Evolutionary conservation across 1,140 invertebrate species (phyloP).

Genomic region (Ylistrum balloti): DNA sequence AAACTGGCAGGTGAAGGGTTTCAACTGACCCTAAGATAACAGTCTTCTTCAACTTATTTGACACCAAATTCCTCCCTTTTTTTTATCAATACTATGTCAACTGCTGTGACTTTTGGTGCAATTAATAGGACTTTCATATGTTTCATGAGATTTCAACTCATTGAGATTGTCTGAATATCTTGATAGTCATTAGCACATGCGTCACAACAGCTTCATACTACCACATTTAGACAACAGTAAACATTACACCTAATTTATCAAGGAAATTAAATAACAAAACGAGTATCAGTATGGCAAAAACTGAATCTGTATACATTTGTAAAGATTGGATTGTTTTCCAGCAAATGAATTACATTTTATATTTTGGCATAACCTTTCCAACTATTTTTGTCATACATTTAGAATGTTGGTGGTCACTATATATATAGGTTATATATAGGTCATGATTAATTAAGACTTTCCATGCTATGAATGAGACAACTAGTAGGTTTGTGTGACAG

Average conservation of each 20-base stretch:
- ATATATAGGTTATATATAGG: no score
- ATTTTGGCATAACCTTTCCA: no score
- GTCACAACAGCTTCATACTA: neutral
- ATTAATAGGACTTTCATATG: neutral
- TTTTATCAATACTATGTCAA: constrained; percentile 23
- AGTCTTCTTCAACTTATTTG: neutral
- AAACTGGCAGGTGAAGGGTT: neutral
- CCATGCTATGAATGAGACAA: no score
- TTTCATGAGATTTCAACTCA: neutral
- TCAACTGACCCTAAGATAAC: neutral
- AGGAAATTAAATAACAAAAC: neutral
- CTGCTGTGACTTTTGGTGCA: neutral
- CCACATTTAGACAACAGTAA: neutral
- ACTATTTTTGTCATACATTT: no score
- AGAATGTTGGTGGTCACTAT: no score
- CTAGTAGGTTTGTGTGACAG: no score
- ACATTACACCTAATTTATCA: neutral
- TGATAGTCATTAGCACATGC: neutral
- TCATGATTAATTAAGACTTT: no score
- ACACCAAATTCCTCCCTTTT: constrained; percentile 2
- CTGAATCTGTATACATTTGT: no score
- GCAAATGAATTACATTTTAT: no score
- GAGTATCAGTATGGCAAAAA: no score
- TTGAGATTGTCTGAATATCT: neutral
- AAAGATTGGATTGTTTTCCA: no score